A percentile compares a stretch with the other conserved stretches of the same genome.
phyloP scores from a whole-genome alignment of 2,888 invertebrate genomes.

The Aspidiotus rigidus region DNA sequence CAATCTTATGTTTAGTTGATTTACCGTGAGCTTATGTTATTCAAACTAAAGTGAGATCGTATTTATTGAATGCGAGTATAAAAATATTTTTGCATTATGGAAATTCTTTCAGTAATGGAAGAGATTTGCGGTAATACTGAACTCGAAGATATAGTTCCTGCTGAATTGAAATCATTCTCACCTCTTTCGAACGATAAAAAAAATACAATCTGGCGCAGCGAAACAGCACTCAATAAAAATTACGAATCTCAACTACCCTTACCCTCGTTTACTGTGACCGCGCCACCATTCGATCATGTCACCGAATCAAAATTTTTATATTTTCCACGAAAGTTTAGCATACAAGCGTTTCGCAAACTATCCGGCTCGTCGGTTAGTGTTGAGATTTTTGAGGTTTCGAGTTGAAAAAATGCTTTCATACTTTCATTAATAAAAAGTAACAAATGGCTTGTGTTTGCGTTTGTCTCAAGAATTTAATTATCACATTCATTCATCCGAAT shows the following conservation, averaged over 20 bases:
- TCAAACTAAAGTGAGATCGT: background rate
- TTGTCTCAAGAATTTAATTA: no score
- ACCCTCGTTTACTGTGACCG: slow-evolving; percentile 36
- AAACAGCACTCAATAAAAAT: slow-evolving; percentile 29
- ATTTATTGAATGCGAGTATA: background rate
- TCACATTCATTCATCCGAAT: no score
- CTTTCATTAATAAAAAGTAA: background rate
- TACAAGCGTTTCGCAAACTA: slow-evolving; percentile 31
- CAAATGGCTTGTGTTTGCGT: no score
- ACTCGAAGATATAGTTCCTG: no score
- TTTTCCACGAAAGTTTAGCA: slow-evolving; percentile 32
- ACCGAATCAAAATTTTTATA: slow-evolving; percentile 23
- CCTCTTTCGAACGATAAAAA: background rate
- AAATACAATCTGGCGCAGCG: slow-evolving; percentile 29
- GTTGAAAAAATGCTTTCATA: background rate
- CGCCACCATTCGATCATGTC: slow-evolving; percentile 35
- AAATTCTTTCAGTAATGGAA: background rate
- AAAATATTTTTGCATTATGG: no score
- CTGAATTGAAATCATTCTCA: background rate
- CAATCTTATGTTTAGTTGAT: background rate
- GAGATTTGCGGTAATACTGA: background rate
- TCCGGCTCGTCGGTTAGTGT: slow-evolving; percentile 33
- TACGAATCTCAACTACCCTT: slow-evolving; percentile 34
- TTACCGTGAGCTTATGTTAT: background rate
- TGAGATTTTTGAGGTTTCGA: background rate